Conservation (phyloP, 2,113 vertebrate species). For the Myanophis thanlyinensis region DNA sequence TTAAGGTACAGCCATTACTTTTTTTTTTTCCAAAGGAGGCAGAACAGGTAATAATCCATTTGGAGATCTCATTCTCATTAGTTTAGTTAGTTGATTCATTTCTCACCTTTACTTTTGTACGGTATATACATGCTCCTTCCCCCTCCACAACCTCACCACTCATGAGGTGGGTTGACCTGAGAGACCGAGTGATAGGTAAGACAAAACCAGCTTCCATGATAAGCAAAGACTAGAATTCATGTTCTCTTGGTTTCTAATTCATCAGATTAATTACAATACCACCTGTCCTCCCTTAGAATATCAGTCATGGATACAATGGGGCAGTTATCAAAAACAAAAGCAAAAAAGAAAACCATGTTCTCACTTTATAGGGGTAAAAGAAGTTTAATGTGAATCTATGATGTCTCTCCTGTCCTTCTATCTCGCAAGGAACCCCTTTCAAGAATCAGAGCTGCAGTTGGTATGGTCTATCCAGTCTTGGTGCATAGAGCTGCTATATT, state of each 20-base stretch:
- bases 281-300: neutral
- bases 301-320: neutral
- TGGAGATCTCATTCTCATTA: neutral
- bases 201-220: neutral
- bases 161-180: neutral
- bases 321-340: neutral
- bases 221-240: neutral
- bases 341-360: neutral
- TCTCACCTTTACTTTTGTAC: neutral
- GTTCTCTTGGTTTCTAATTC: neutral
- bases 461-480: neutral
- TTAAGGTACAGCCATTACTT: neutral
- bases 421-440: neutral
- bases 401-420: neutral
- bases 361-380: neutral
- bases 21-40: neutral
- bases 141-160: neutral
- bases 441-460: neutral
- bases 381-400: neutral
- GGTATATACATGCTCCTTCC: neutral
- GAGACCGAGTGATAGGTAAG: neutral
- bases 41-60: neutral
- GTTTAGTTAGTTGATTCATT: neutral
- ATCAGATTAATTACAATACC: neutral
- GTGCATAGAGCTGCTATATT: neutral